Evolutionary conservation across 2,113 vertebrate genomes (phyloP).

Genomic region (Rhabdomys dilectus): DNA sequence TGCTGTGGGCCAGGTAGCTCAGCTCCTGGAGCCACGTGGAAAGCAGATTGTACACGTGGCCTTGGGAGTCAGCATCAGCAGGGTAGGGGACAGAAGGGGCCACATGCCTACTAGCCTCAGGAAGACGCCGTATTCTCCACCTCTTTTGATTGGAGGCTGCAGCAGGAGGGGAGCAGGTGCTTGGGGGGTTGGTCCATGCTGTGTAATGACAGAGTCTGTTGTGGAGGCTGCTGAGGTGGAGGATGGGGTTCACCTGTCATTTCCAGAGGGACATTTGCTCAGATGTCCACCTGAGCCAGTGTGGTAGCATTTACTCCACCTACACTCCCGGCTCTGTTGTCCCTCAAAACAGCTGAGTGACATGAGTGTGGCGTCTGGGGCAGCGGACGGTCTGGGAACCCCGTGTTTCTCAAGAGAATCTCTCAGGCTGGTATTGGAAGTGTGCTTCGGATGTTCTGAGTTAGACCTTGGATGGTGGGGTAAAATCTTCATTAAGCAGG

Average conservation of each 20-base stretch:
- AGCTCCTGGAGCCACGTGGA: neutral
- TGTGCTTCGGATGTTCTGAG: neutral
- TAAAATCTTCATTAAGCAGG: too few species aligned
- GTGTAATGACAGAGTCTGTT: slow-evolving; percentile 26
- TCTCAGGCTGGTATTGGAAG: neutral
- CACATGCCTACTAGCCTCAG: neutral
- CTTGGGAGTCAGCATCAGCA: neutral
- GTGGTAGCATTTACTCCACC: neutral
- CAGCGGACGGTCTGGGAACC: neutral
- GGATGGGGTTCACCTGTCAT: neutral
- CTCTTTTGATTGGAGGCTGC: neutral
- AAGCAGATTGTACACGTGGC: neutral
- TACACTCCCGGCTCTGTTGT: neutral
- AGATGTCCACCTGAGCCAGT: neutral
- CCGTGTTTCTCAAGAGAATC: neutral
- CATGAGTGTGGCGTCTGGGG: neutral
- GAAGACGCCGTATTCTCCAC: neutral
- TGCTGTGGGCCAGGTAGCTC: neutral
- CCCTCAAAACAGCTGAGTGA: neutral
- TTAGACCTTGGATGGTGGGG: neutral
- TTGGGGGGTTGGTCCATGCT: neutral
- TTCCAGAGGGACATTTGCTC: neutral
- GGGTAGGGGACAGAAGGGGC: neutral
- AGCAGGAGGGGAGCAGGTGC: neutral
- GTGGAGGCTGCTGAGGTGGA: neutral